Base-by-base conservation (phyloP, 2,797 vertebrate species). In the Yasuhikotakia modesta region DNA sequence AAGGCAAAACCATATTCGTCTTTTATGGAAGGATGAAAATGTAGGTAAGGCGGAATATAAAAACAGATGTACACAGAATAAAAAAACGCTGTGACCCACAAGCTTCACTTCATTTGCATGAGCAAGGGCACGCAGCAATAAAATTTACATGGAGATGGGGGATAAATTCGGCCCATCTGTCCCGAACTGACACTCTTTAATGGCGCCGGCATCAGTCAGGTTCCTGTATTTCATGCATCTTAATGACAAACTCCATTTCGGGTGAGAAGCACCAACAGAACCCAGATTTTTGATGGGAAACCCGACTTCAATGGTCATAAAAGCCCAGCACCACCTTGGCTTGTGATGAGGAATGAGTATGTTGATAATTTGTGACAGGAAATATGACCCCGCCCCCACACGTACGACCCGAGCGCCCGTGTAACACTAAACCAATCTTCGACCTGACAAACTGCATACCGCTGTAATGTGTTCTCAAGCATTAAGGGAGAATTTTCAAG, bases 91-190 rank as follows among this genome's bases (percentile, higher is more conserved):
- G 84, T 86, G 91, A 86, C 86, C 84, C 78, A 88, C 83, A 81
- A 87, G 81, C 84, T n/a, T 89, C 82, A 82, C 85, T 93, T 78
- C 87, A 95, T 96, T 95, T 95, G 93, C 93, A 95, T 92, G 90
- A 79, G 86, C 91, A 91, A 92, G 90, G 89, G 84, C 89, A 92
- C 82, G 83, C 89, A 91, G 88, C 90, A 93, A 94, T 93, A 90
- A 93, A 93, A 95, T 95, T 93, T 92, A 91, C 90, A 96, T 94
- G 93, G 92, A 95, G 95, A 95, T 94, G 90, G 92, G 90, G 76
- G 88, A 91, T 88, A 92, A 89, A 95, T 95, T 90, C 92, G 87
- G 93, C 93, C 94, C 96, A 97, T 96, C 96, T 96, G 96, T 94
- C 94, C 79, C 89, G 87, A 83, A 85, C 87, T 90, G 92, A 94